Conservation (phyloP, 2,888 invertebrate species). For the Anthophora plumipes region DNA sequence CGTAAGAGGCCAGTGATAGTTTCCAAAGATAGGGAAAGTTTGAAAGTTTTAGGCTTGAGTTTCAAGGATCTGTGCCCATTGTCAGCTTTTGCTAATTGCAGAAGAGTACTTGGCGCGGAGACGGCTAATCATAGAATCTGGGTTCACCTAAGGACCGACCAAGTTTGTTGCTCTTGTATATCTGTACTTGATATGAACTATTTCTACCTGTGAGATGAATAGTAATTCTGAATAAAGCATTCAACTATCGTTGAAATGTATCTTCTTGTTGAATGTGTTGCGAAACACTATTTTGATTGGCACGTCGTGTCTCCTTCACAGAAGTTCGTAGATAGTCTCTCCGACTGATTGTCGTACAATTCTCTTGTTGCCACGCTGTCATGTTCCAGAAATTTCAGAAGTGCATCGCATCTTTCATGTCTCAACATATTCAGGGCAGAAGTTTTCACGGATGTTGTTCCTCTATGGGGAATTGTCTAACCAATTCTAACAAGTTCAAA, state of each 20-base stretch:
- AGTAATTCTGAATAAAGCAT: neutral
- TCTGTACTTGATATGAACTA: neutral
- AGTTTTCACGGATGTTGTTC: constrained; percentile 12
- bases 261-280: neutral
- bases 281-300: neutral
- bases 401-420: constrained; percentile 16
- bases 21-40: no score
- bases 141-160: no score
- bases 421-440: constrained; percentile 10
- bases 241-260: neutral
- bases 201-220: no score
- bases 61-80: no score
- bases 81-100: no score
- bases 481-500: neutral
- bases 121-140: no score
- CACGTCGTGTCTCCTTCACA: neutral
- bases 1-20: no score
- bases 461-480: constrained; percentile 5
- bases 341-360: neutral
- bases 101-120: no score
- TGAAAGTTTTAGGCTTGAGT: no score
- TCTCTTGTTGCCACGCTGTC: neutral
- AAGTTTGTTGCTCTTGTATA: no score
- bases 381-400: constrained; percentile 8
- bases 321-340: neutral